These are phyloP conservation scores for Speoplatyrhinus poulsoni DNA, from an alignment of 2,113 vertebrate genomes.

Conservation along the genomic window DNA sequence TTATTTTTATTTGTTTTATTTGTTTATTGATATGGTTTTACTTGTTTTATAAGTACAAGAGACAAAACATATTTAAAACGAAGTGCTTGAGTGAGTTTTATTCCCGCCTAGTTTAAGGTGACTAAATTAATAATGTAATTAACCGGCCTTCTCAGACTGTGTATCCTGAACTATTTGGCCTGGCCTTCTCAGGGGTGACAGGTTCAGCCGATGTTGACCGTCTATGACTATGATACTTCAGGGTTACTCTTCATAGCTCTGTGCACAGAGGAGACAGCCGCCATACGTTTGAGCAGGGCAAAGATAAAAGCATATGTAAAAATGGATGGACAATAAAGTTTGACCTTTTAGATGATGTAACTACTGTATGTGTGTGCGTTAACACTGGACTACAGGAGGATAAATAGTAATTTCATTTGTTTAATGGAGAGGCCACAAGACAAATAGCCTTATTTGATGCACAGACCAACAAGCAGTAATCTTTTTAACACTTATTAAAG, in stretches of 20 bases:
- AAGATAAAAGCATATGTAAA: constrained; percentile 21
- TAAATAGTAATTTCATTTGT: not conserved
- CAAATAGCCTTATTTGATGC: not conserved
- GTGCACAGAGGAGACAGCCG: constrained; percentile 55
- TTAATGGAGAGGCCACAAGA: too few relatives aligned
- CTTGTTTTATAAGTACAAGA: constrained; percentile 53
- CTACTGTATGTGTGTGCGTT: constrained; percentile 6
- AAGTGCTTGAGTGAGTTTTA: constrained; percentile 41
- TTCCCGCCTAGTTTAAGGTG: constrained; percentile 42
- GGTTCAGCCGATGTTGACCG: constrained; percentile 56
- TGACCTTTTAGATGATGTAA: constrained; percentile 14
- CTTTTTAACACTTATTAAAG: too few relatives aligned
- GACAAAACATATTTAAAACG: constrained; percentile 62
- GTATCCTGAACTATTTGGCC: constrained; percentile 52
- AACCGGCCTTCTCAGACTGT: constrained; percentile 56
- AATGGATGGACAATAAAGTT: constrained; percentile 68
- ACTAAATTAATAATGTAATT: constrained; percentile 55
- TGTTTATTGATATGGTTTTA: constrained; percentile 63
- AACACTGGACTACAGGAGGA: not conserved
- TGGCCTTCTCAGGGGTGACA: constrained; percentile 74
- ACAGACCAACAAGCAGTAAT: not conserved
- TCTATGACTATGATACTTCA: constrained; percentile 67
- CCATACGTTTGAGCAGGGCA: constrained; percentile 57
- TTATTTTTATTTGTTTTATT: constrained; percentile 37
- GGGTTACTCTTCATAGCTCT: constrained; percentile 64